Evolutionary conservation across 2,888 invertebrate species (phyloP), one percentile per base, ranked within the genome.

Genomic region (Synanthedon vespiformis): DNA sequence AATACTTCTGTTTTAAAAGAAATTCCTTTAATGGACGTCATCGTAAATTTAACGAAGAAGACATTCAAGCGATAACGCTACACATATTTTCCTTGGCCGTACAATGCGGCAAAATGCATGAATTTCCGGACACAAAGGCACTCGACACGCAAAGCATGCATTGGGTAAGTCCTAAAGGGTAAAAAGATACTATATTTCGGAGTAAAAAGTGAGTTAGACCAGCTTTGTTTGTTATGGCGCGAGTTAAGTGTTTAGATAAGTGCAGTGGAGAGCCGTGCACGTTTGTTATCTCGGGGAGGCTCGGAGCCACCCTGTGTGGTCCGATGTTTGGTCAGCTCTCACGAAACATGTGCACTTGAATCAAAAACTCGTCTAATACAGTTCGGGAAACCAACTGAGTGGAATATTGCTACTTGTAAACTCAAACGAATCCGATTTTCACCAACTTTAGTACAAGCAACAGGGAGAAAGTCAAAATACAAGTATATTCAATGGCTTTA

Each of bases 221-320:
- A 74, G 79, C 79, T 80, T 81, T 87, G 84, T 86, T 86, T 86
- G 81, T 84, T 79, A 79, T 72, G 76, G 80, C 72, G 74, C 74
- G 77, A 75, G 79, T 77, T 80, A 80, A 86, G 87, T 86, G 87
- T 86, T 87, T 87, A 83, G 82, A 85, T 86, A 87, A 87, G 85
- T 84, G 85, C 77, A 77, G 73, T 74, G 70, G 77, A 80, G 83
- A 80, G 80, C 74, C 68, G 71, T 70, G 76, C 75, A 68, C 82
- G 83, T 83, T 80, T 83, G 85, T 84, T 86, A 86, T 85, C 85
- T 85, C 77, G 67, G 75, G 74, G 77, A 78, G 69, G 70, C 68
- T 67, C 77, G 86, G 77, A 80, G 69, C 76, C 85, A 77, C 79
- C 83, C 79, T 84, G 85, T 86, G 86, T 84, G 86, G 84, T 84